Evolutionary conservation across 2,888 invertebrate species (phyloP), one percentile per base, ranked within the genome.

Genomic region (Zonitis immaculata): DNA sequence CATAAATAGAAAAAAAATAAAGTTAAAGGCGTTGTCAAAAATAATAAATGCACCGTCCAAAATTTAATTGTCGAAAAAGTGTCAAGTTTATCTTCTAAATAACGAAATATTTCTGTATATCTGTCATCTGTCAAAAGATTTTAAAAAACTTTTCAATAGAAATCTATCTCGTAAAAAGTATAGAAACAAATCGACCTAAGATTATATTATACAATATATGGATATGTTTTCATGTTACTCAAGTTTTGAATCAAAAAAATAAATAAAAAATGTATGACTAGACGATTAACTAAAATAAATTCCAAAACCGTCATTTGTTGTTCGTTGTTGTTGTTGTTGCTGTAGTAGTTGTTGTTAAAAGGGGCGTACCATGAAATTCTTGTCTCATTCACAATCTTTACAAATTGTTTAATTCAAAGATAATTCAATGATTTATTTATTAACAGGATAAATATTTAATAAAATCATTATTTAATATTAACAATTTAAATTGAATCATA

Each of bases 251-350:
- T 51, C 45, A 51, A 45, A 51, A n/a, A n/a, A n/a, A n/a, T n/a
- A n/a, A n/a, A n/a, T n/a, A n/a, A n/a, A n/a, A n/a, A n/a, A n/a
- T n/a, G n/a, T n/a, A 51, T 49, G 42, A 51, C 45, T 39, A 32
- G 51, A 51, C 51, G 47, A 46, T 30, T 47, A 32, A 47, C 30
- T 47, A 47, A n/a, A 51, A 46, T 51, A 51, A 46, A 26, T 47
- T 47, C 45, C 1, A 20, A 39, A 39, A 39, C 39, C 8, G 39
- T 39, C n/a, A 20, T 39, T 20, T 20, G 39, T n/a, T n/a, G n/a
- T n/a, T n/a, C n/a, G n/a, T n/a, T n/a, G n/a, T n/a, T n/a, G n/a
- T n/a, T n/a, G n/a, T n/a, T n/a, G n/a, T n/a, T n/a, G n/a, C n/a
- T n/a, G n/a, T n/a, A n/a, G n/a, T 39, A 39, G 39, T 39, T 39